Evolutionary conservation across 1,140 invertebrate genomes (phyloP), one percentile per base, ranked within the genome.

Genomic region (Matsumurasca onukii): DNA sequence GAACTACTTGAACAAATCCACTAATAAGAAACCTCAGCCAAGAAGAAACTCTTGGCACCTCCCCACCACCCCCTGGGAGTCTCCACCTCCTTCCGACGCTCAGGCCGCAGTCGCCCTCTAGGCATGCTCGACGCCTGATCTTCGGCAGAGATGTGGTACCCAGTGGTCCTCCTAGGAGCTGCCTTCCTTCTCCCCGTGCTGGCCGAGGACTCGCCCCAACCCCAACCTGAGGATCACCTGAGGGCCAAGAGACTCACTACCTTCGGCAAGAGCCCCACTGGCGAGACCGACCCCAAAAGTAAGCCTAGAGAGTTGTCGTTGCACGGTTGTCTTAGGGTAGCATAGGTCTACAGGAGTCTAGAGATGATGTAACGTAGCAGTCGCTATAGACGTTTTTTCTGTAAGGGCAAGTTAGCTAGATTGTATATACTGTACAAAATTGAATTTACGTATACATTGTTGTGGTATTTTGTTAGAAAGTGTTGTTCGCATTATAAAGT

Each of bases 241-340:
- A 20, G 66, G 5, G 24, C 55, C 66, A 55, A 68, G 52, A 13
- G 51, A 0, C 66, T 55, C 29, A 55, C 49, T 30, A 57, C 66
- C 51, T 68, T 55, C 52, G 55, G 66, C 27, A 68, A 59, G 31
- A 45, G 51, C 25, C 49, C 66, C 2, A 27, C 34, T 29, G 27
- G 27, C 49, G 24, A 68, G 55, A 29, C 49, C n/a, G 39, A 34
- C 30, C 29, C 49, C 51, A 59, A 59, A 59, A 59, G 55, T 59
- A 59, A 59, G 55, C 22, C 24, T 29, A 9, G 3, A 27, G 24
- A 13, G 3, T 20, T 20, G 5, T 20, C n/a, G 49, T 20, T 51
- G 49, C 49, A 51, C 49, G 49, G 49, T 51, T 39, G 34, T 39
- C 34, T 39, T 39, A 39, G 34, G n/a, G n/a, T n/a, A n/a, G n/a